Evolutionary conservation across 2,888 invertebrate species (phyloP), one percentile per base, ranked within the genome.

Genomic region (Zaprionus lineosus): DNA sequence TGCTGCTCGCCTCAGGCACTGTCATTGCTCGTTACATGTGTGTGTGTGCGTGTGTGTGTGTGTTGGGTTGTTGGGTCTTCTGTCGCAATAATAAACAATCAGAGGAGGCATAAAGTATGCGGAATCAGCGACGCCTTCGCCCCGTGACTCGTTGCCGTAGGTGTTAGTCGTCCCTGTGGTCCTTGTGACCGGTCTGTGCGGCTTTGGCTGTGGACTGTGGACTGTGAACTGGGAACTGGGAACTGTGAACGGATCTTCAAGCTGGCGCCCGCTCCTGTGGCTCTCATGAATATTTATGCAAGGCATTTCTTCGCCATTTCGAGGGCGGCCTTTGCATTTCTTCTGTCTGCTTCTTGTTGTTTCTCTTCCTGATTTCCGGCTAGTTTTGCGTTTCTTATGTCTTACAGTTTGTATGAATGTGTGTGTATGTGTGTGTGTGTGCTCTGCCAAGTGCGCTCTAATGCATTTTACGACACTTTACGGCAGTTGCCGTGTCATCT

Each of bases 1-100:
- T 33, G 11, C 5, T 12, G 31, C 11, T 31, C 15, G n/a, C 16
- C 24, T 11, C 5, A 29, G 3, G 12, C 19, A 5, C 18, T 12
- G 24, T 18, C 6, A 3, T 9, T 16, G 15, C 24, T 11, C n/a
- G 7, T 24, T 6, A n/a, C 3, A 15, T 24, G 37, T 33, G 19
- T 16, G 43, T 11, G 37, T 29, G 28, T 11, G 11, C 40, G 31
- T 18, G 1, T 46, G 14, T 64, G 53, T 47, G 53, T 66, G 43
- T 15, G 37, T 29, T 18, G 6, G 11, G 37, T 29, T 18, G 6
- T 8, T 48, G 31, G n/a, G 1, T 46, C 14, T 64, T 50, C 53
- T 66, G 85, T 78, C 79, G 79, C 86, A 79, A 83, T 85, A 79
- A 79, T 85, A 79, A 86, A 86, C 86, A 84, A 86, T 81, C 74